Evolutionary conservation across 2,888 invertebrate genomes (phyloP).

Genomic region (Pardosa pseudoannulata): DNA sequence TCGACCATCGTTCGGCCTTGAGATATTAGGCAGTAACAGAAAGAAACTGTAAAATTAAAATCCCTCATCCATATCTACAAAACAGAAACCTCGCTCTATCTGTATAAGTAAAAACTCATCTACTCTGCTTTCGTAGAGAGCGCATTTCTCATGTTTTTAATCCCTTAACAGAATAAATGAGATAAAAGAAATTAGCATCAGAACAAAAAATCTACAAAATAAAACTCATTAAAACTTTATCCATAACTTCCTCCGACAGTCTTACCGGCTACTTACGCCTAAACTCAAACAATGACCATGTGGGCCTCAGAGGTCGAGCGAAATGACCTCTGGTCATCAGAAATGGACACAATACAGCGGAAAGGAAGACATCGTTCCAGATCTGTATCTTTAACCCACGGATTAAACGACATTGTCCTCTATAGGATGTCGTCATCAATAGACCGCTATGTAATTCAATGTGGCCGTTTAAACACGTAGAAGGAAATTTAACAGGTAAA

Average conservation of each 20-base stretch:
- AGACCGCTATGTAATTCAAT: neutral
- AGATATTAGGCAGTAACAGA: no score
- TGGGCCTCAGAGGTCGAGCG: constrained; percentile 7
- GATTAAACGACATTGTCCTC: constrained; percentile 19
- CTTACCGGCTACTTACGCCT: neutral
- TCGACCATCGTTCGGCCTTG: no score
- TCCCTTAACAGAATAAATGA: neutral
- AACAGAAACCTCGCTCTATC: no score
- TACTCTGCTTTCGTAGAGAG: no score
- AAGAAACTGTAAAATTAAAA: no score
- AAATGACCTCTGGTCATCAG: constrained; percentile 15
- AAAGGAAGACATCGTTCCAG: neutral
- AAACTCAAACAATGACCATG: constrained; percentile 2
- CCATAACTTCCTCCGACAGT: neutral
- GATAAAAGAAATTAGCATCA: neutral
- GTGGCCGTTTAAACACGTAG: neutral
- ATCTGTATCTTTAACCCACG: constrained; percentile 3
- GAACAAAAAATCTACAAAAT: neutral
- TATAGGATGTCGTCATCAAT: neutral
- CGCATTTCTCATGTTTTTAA: no score
- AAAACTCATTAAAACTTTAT: neutral
- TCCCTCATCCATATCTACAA: no score
- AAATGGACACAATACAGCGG: constrained; percentile 11
- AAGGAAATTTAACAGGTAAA: neutral
- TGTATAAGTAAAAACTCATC: no score